Evolutionary conservation across 2,113 vertebrate genomes (phyloP).

Genomic region (Thalassarche chlororhynchos): DNA sequence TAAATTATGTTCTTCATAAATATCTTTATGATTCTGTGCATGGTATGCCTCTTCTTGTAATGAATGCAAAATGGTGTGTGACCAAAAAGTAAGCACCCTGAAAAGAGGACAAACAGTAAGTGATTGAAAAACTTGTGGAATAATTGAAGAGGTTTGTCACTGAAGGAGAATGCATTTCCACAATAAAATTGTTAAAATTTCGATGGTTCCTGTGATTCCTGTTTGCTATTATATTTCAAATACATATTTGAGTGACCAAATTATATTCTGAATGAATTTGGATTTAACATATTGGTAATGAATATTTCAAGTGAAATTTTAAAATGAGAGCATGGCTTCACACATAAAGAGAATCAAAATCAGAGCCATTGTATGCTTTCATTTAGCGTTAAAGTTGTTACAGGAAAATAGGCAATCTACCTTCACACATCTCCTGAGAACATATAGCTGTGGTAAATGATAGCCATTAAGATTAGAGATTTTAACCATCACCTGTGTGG

Average conservation of each 20-base stretch:
- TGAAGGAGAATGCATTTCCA: background rate
- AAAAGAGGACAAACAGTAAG: background rate
- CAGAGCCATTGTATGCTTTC: background rate
- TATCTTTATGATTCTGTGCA: slow-evolving; percentile 4
- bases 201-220: background rate
- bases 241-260: background rate
- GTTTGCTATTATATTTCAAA: background rate
- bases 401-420: background rate
- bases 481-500: background rate
- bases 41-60: background rate
- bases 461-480: background rate
- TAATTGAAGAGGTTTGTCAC: background rate
- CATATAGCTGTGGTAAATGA: background rate
- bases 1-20: background rate
- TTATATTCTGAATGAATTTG: background rate
- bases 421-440: background rate
- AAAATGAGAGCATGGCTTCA: background rate
- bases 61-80: background rate
- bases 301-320: background rate
- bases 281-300: background rate
- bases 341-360: background rate
- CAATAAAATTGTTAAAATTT: background rate
- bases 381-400: background rate
- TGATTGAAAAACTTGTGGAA: background rate
- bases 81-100: background rate